phyloP scores from a whole-genome alignment of 2,888 invertebrate species.

The Cephus sareptanus region DNA sequence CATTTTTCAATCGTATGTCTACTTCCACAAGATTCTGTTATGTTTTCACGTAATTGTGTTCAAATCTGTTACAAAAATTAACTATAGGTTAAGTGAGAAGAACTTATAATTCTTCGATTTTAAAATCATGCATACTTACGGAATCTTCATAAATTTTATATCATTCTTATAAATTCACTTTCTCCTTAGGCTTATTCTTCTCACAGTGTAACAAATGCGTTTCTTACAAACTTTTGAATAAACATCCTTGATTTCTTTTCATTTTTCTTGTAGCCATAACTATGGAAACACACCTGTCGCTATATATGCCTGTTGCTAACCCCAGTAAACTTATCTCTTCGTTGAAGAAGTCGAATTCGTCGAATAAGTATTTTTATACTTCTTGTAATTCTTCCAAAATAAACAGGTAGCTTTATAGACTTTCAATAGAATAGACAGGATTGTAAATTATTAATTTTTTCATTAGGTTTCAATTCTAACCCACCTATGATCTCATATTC shows the following conservation, averaged over 20 bases:
- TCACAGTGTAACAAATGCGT: background rate
- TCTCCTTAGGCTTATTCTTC: background rate
- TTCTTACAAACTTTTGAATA: background rate
- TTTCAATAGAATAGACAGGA: background rate
- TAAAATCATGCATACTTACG: background rate
- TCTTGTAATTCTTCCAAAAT: constrained; percentile 28
- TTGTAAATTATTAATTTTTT: background rate
- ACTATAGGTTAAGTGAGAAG: background rate
- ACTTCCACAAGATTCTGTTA: background rate
- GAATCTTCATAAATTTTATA: background rate
- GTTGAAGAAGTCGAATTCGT: background rate
- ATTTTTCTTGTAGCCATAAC: background rate
- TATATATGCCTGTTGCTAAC: background rate
- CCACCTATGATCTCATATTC: background rate
- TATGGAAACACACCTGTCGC: background rate
- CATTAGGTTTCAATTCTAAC: too few relatives aligned
- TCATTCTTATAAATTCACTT: background rate
- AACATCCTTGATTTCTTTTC: background rate
- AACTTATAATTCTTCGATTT: background rate
- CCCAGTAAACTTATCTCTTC: background rate
- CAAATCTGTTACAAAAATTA: background rate
- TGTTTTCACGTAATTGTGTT: background rate
- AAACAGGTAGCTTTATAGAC: too few relatives aligned
- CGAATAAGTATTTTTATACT: background rate
- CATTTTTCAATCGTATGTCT: constrained; percentile 7